These are phyloP conservation scores for Rattus norvegicus DNA, from an alignment of 2,113 vertebrate species.

Conservation along the genomic window GRCr8 NC_086036.1:6900001-6900500, in stretches of 20 bases:
- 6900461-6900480: not conserved
- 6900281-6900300: not conserved
- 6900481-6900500: not conserved
- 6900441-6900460: not conserved
- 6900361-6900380: not conserved
- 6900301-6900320: not conserved
- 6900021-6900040: not conserved
- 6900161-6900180: no score
- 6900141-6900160: no score
- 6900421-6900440: no score
- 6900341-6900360: not conserved
- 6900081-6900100: not conserved
- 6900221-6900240: not conserved
- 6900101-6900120: no score
- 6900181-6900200: no score
- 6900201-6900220: no score
- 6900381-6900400: not conserved
- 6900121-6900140: no score
- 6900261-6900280: not conserved
- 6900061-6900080: not conserved
- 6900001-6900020: not conserved
- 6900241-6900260: not conserved
- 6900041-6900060: not conserved
- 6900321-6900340: not conserved
- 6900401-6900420: not conserved